phyloP scores from a whole-genome alignment of 2,797 vertebrate species.

The Prunella strophiata region DNA sequence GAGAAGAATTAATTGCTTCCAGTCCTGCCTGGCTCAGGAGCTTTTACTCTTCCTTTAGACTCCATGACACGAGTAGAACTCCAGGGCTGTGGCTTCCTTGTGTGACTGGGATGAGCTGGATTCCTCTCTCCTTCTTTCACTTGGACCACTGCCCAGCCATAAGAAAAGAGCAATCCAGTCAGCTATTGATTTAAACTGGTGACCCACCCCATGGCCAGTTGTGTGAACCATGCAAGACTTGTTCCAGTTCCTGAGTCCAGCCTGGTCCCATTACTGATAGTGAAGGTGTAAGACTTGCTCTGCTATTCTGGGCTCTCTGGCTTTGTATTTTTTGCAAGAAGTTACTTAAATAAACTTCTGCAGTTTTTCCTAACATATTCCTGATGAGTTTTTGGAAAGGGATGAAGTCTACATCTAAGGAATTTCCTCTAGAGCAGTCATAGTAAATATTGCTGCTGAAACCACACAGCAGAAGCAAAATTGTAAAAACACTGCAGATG shows the following conservation, averaged over 20 bases:
- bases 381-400: neutral
- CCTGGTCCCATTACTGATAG: neutral
- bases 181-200: fast-evolving
- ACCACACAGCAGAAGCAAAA: neutral
- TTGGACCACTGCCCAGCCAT: neutral
- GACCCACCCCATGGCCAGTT: neutral
- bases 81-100: neutral
- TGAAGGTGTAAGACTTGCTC: neutral
- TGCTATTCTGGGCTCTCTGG: neutral
- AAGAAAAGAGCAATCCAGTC: neutral
- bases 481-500: neutral
- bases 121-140: neutral
- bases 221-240: neutral
- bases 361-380: neutral
- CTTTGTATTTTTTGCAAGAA: neutral
- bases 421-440: neutral
- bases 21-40: neutral
- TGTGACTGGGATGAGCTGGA: neutral
- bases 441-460: neutral
- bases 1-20: neutral
- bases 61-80: neutral
- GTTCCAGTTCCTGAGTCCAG: fast-evolving
- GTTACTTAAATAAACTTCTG: neutral
- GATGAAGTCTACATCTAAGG: neutral
- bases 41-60: neutral